phyloP scores from a whole-genome alignment of 2,888 invertebrate genomes.

The Hypomecis punctinalis region DNA sequence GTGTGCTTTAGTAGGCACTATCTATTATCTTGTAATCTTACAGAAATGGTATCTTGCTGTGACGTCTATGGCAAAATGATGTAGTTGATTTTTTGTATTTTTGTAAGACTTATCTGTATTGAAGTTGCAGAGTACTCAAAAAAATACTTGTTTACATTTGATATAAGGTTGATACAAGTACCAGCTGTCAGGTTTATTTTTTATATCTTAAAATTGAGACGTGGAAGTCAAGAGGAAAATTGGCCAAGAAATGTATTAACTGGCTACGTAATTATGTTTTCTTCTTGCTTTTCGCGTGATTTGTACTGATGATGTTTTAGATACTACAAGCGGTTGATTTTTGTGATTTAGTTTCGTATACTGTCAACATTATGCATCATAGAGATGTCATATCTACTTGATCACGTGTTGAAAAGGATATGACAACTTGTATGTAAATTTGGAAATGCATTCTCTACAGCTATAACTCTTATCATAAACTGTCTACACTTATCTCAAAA shows the following conservation, averaged over 20 bases:
- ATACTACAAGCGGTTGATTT: neutral
- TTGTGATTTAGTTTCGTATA: constrained; percentile 1
- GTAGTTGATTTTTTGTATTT: neutral
- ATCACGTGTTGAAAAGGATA: no score
- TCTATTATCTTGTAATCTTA: constrained; percentile 21
- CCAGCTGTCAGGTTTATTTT: constrained; percentile 12
- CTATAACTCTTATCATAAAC: neutral
- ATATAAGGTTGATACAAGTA: constrained; percentile 8
- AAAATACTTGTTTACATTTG: constrained; percentile 18
- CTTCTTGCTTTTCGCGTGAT: constrained; percentile 12
- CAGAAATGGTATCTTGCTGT: constrained; percentile 12
- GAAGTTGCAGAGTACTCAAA: constrained; percentile 27
- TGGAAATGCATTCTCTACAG: no score
- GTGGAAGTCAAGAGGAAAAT: constrained; percentile 8
- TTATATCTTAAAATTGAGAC: neutral
- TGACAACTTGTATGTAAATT: no score
- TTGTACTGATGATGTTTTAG: constrained; percentile 22
- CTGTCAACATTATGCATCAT: constrained; percentile 12
- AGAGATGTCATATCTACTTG: no score
- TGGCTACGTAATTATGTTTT: constrained; percentile 4
- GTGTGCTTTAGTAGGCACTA: constrained; percentile 19
- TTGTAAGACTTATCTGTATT: constrained; percentile 11
- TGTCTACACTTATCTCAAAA: neutral
- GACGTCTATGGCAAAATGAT: neutral
- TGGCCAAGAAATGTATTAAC: constrained; percentile 8